Evolutionary conservation across 2,113 vertebrate genomes (phyloP).

Genomic region (Apus apus): DNA sequence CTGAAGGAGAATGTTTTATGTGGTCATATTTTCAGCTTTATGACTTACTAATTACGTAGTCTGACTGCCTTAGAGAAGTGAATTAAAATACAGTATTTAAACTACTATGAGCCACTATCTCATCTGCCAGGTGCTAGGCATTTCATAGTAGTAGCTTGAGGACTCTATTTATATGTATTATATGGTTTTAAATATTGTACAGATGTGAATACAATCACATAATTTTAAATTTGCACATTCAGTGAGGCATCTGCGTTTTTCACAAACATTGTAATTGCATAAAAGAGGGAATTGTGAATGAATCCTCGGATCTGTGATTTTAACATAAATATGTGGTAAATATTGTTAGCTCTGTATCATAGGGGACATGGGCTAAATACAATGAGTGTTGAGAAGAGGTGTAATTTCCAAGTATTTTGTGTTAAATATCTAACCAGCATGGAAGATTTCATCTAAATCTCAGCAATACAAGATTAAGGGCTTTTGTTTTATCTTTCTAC

Average conservation of each 20-base stretch:
- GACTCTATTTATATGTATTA: conserved; percentile 66
- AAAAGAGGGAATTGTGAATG: conserved; percentile 20
- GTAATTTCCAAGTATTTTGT: conserved; percentile 40
- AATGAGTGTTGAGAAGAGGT: conserved; percentile 13
- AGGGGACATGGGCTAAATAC: neutral
- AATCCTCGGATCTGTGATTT: conserved; percentile 44
- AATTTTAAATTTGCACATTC: conserved; percentile 16
- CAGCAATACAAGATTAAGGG: neutral
- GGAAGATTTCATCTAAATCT: neutral
- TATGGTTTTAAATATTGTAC: conserved; percentile 69
- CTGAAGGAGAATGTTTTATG: conserved; percentile 57
- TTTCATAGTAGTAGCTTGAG: conserved; percentile 56
- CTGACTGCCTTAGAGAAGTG: conserved; percentile 64
- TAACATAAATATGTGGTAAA: conserved; percentile 63
- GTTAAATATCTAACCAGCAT: conserved; percentile 36
- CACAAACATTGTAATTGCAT: conserved; percentile 48
- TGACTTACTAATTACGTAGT: conserved; percentile 67
- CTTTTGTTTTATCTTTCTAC: neutral
- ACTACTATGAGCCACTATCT: conserved; percentile 51
- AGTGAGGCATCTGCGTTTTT: conserved; percentile 18
- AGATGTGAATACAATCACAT: conserved; percentile 53
- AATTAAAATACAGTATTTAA: conserved; percentile 77
- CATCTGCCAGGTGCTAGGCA: conserved; percentile 74
- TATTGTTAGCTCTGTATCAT: conserved; percentile 53
- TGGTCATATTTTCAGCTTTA: conserved; percentile 68